Base-by-base conservation (phyloP, 2,888 invertebrate genomes). In the Eilema sororculum region DNA sequence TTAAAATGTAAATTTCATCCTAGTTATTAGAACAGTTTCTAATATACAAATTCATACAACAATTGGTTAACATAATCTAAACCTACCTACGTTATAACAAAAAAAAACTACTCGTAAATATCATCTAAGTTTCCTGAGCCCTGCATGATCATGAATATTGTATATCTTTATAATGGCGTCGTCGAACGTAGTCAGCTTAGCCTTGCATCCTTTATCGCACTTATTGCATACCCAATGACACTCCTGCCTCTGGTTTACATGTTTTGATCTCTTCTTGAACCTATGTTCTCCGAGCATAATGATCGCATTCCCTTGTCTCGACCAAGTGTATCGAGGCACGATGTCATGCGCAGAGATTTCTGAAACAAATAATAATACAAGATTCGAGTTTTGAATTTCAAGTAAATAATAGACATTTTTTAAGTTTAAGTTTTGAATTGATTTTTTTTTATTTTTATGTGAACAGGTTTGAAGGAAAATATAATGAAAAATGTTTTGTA, bases 141-240 rank as follows among this genome's bases (percentile, higher is more conserved):
- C 87, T 16, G 86, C 85, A 67, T 95, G 95, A 61, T 92, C 90
- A 57, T 95, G 95, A 0, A 89, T 86, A 62, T 94, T 94, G 52
- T 91, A 79, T 25, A 93, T 89, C 81, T 89, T 93, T 2, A 95
- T 89, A 6, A 95, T 92, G 16, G 90, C 94, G 25, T 94, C 95
- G 59, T 94, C 91, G 0, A 91, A 59, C 0, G 95, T 95, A 0
- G 94, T 94, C 10, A 95, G 79, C 74, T 91, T 92, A 0, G 95
- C 95, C 72, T 92, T 94, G 72, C 95, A 95, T 0, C 95, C 95
- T 71, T 91, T 94, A 68, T 94, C 93, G 33, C 90, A 90, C 74
- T 94, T 92, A 76, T 94, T 95, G 77, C 95, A 95, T 0, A 94
- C 94, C 95, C 95, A 95, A 67, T 94, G 95, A 0, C 85, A 90